Evolutionary conservation across 2,888 invertebrate genomes (phyloP), one percentile per base, ranked within the genome.

Genomic region (Podabrus alpinus): DNA sequence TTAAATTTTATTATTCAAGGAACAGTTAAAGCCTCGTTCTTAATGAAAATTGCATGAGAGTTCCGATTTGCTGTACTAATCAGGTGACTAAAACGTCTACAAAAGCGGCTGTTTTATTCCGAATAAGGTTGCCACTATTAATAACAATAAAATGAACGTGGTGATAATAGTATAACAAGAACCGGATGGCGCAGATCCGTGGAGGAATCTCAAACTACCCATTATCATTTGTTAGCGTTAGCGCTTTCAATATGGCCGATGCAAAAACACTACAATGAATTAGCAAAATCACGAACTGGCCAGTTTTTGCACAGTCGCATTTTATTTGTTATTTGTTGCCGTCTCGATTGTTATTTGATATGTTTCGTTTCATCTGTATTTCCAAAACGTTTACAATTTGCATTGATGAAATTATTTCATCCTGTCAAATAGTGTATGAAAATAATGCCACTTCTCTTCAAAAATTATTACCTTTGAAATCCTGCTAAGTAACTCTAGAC

Each of bases 131-230:
- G 82, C 85, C 84, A 86, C 87, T 87, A 87, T 87, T 87, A 87
- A 87, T 87, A 87, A 87, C 87, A 87, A 87, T 87, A 87, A 87
- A 87, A 86, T 86, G 84, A 86, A 87, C 86, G 87, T 87, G 87
- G 86, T 86, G 86, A 87, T 87, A 87, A 87, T 87, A 86, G 87
- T 86, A 84, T 84, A 85, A 82, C 84, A 85, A 81, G 86, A 86
- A 86, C 83, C 82, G 83, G 85, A 84, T 82, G 82, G 79, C 80
- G 82, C 79, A 77, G 74, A 78, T 83, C 82, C 85, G 85, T 84
- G 84, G 82, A 86, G 84, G 86, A 86, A 87, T 87, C 84, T 82
- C 85, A 83, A 86, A 86, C 84, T 83, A 82, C 83, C 86, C 86
- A 87, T 87, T 87, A 87, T 87, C 86, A 87, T 87, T 87, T 87